These are phyloP conservation scores for Nephrocerus scutellatus DNA, from an alignment of 2,888 invertebrate species.

Conservation along the genomic window DNA sequence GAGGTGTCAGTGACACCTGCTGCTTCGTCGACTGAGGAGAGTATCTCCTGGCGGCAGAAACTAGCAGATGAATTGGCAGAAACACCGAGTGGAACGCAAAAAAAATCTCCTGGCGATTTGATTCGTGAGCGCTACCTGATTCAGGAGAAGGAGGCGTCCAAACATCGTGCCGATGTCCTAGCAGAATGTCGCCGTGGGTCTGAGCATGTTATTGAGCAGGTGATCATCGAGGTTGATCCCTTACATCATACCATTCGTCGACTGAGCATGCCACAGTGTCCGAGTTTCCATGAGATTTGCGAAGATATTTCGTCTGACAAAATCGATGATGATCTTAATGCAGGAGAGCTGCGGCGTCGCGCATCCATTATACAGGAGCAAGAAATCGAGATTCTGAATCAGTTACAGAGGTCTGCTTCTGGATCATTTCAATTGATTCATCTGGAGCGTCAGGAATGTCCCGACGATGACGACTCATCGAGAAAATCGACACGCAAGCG, in stretches of 20 bases:
- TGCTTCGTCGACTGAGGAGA: conserved; percentile 49
- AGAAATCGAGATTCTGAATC: conserved; percentile 42
- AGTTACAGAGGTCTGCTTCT: conserved; percentile 41
- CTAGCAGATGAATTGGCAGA: conserved; percentile 52
- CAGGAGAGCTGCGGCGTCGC: conserved; percentile 49
- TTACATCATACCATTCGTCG: conserved; percentile 37
- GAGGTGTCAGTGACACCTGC: conserved; percentile 28
- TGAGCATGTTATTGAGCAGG: conserved; percentile 29
- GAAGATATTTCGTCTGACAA: conserved; percentile 51
- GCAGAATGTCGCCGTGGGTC: conserved; percentile 13
- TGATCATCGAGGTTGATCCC: conserved; percentile 37
- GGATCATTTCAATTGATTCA: conserved; percentile 43
- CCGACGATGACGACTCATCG: conserved; percentile 23
- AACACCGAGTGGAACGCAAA: conserved; percentile 36
- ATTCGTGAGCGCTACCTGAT: conserved; percentile 59
- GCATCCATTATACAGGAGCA: conserved; percentile 53
- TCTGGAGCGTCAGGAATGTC: conserved; percentile 38
- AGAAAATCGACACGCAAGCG: conserved; percentile 26
- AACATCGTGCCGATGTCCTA: conserved; percentile 20
- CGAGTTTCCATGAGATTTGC: conserved; percentile 54
- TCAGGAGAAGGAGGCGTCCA: conserved; percentile 49
- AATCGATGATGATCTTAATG: conserved; percentile 52
- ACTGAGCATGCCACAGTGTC: conserved; percentile 43
- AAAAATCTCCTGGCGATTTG: conserved; percentile 65
- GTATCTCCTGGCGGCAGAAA: conserved; percentile 56